Conservation (phyloP, 2,888 invertebrate genomes). For the Ceriagrion tenellum region DNA sequence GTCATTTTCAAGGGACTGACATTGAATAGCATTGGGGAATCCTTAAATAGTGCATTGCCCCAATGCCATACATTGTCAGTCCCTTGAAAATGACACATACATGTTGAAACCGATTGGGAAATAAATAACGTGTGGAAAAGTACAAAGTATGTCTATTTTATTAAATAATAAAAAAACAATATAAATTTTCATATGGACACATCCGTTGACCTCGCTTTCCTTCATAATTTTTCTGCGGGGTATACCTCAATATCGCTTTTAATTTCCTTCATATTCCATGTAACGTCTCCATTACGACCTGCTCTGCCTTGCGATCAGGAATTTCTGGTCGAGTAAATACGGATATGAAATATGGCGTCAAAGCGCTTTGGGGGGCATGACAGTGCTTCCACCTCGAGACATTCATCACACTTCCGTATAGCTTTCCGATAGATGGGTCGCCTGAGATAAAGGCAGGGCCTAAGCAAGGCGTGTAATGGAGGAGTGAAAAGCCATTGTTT, state of each 20-base stretch:
- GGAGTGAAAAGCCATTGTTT: not conserved
- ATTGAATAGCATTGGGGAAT: too few species aligned
- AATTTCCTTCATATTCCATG: not conserved
- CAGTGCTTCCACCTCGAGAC: not conserved
- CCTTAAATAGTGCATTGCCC: too few species aligned
- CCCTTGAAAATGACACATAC: too few species aligned
- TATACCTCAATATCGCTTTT: not conserved
- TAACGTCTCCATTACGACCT: not conserved
- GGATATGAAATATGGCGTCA: not conserved
- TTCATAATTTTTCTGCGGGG: too few species aligned
- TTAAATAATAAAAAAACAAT: too few species aligned
- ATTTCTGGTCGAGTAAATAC: not conserved
- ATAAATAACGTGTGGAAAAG: too few species aligned
- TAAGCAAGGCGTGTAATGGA: constrained; percentile 21
- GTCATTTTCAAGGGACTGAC: too few species aligned
- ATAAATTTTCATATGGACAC: too few species aligned
- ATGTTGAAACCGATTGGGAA: too few species aligned
- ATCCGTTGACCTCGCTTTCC: too few species aligned
- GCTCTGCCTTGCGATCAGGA: not conserved
- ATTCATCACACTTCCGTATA: constrained; percentile 30
- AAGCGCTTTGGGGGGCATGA: not conserved
- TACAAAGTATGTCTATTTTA: too few species aligned
- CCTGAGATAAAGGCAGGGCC: not conserved
- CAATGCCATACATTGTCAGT: too few species aligned
- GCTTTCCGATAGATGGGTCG: constrained; percentile 25